These are phyloP conservation scores for Benitochromis conjunctus DNA, from an alignment of 2,113 vertebrate genomes.

Conservation along the genomic window DNA sequence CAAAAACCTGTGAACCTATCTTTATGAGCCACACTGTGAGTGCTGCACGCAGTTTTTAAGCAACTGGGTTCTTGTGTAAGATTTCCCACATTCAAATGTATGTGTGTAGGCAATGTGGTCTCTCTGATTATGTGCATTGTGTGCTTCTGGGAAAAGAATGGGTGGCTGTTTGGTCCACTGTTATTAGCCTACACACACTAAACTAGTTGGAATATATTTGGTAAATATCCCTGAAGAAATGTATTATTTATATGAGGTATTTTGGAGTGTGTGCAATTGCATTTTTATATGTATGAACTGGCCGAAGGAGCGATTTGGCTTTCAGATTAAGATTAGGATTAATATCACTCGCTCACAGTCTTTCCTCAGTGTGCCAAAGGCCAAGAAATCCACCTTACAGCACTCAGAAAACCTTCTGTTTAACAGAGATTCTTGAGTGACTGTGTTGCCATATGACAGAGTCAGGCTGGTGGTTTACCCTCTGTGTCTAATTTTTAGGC, in stretches of 20 bases:
- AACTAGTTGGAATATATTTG: background rate
- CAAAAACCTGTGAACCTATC: background rate
- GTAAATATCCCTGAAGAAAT: background rate
- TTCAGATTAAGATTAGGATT: background rate
- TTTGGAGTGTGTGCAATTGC: background rate
- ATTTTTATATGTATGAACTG: background rate
- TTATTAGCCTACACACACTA: background rate
- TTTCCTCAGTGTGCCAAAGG: background rate
- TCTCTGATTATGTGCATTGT: background rate
- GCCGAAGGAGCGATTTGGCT: background rate
- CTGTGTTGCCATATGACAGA: background rate
- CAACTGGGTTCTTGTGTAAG: background rate
- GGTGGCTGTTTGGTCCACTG: background rate
- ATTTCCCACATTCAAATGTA: background rate
- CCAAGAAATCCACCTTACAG: background rate
- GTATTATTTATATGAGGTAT: background rate
- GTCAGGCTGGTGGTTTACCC: background rate
- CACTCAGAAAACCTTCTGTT: background rate
- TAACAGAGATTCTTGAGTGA: background rate
- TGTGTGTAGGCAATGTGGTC: constrained; percentile 10
- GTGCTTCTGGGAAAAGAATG: background rate
- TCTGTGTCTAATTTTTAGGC: background rate
- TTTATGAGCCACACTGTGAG: background rate
- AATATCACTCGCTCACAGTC: background rate
- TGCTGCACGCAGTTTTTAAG: background rate